Conservation (phyloP, 2,113 vertebrate species). For the Furnarius figulus region DNA sequence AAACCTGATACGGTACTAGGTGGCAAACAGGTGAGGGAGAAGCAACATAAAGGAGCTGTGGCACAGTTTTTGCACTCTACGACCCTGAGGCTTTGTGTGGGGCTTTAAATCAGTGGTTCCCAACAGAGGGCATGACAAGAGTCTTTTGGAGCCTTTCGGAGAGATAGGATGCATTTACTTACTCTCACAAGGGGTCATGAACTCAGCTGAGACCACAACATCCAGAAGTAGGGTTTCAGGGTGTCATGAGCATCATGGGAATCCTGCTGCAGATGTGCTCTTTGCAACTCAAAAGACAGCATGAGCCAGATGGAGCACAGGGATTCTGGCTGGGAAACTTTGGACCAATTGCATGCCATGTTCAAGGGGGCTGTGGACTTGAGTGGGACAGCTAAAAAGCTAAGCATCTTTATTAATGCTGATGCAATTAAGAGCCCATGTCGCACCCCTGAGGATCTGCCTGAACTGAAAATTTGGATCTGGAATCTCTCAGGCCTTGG, state of each 20-base stretch:
- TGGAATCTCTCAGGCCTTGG: not conserved
- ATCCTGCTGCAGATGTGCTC: not conserved
- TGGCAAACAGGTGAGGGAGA: slow-evolving; percentile 6
- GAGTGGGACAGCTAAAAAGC: not conserved
- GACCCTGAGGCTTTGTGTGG: not conserved
- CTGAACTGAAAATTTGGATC: not conserved
- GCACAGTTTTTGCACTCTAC: not conserved
- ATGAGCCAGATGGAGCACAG: not conserved
- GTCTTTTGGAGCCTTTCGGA: not conserved
- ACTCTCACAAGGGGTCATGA: not conserved
- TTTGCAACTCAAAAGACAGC: not conserved
- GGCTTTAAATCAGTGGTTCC: not conserved
- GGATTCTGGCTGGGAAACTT: not conserved
- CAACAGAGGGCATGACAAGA: not conserved
- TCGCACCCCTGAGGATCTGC: not conserved
- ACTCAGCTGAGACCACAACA: not conserved
- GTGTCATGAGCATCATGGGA: not conserved
- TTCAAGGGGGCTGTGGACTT: not conserved
- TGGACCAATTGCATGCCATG: not conserved
- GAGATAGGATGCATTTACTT: not conserved
- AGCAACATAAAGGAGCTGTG: not conserved
- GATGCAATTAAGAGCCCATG: not conserved
- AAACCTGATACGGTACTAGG: not conserved
- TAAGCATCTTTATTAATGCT: not conserved
- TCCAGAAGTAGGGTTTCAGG: not conserved